Conservation (phyloP, 1,140 invertebrate species). For the Neodiprion virginianus region DNA sequence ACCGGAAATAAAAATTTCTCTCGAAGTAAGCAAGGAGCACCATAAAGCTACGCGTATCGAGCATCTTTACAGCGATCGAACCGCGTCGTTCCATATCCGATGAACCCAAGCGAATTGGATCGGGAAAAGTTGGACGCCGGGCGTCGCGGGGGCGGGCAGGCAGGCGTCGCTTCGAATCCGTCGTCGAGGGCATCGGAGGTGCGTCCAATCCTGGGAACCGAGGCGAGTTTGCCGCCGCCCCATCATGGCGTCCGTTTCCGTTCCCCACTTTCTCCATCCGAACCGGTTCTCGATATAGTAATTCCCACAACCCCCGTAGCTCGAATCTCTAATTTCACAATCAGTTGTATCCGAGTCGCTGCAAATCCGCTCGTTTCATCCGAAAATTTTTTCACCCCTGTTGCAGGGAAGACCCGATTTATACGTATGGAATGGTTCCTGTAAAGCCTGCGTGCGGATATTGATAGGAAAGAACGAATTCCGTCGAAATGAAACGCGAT, state of each 20-base stretch:
- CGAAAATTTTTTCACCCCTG: background rate
- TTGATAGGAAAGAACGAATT: too few relatives aligned
- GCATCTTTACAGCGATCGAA: too few relatives aligned
- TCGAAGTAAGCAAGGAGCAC: too few relatives aligned
- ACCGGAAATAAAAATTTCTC: too few relatives aligned
- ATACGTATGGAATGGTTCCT: too few relatives aligned
- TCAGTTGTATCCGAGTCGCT: background rate
- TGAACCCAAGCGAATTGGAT: too few relatives aligned
- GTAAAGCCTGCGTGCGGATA: too few relatives aligned
- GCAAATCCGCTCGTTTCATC: background rate
- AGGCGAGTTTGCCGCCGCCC: constrained; percentile 33
- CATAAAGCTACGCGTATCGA: too few relatives aligned
- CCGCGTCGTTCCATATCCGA: too few relatives aligned
- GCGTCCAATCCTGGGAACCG: background rate
- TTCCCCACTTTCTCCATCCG: constrained; percentile 24
- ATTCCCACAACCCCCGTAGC: background rate
- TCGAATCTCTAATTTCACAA: constrained; percentile 11
- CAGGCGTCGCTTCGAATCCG: constrained; percentile 1
- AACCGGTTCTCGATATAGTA: background rate
- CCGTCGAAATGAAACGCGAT: too few relatives aligned
- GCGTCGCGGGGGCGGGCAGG: background rate
- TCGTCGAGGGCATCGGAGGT: background rate
- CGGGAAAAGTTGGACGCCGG: too few relatives aligned
- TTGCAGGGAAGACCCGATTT: too few relatives aligned
- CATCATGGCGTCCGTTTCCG: constrained; percentile 43